Conservation (phyloP, 2,797 vertebrate genomes). For the Oryzias dopingdopingensis region DNA sequence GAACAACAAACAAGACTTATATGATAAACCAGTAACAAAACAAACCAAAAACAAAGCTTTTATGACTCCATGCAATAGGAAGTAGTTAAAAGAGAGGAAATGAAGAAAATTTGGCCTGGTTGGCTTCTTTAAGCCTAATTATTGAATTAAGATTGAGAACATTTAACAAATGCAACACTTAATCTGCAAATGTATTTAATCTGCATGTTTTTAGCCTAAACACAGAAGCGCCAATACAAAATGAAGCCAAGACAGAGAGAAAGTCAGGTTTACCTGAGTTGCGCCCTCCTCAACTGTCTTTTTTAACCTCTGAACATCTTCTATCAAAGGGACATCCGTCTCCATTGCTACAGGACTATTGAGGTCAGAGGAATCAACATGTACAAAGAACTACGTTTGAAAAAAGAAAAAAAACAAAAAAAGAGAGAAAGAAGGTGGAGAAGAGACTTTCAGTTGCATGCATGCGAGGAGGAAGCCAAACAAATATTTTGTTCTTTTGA, state of each 20-base stretch:
- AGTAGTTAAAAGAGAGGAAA: too few relatives aligned
- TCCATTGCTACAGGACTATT: conserved; percentile 95
- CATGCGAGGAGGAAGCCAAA: conserved; percentile 62
- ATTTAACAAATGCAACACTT: too few relatives aligned
- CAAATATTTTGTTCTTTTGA: conserved; percentile 3
- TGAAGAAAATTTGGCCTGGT: too few relatives aligned
- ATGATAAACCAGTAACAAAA: too few relatives aligned
- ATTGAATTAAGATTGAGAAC: too few relatives aligned
- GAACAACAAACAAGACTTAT: too few relatives aligned
- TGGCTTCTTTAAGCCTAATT: too few relatives aligned
- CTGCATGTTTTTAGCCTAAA: too few relatives aligned
- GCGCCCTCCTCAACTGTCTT: conserved; percentile 91
- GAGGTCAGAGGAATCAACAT: conserved; percentile 87
- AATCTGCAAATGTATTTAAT: too few relatives aligned
- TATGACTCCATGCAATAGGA: too few relatives aligned
- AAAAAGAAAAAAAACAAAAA: conserved; percentile 65
- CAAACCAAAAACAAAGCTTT: too few relatives aligned
- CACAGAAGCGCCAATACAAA: conserved; percentile 1
- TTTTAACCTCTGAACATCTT: conserved; percentile 96
- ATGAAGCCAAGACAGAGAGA: conserved; percentile 54
- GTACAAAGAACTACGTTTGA: conserved; percentile 85
- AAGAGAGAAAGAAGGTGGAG: conserved; percentile 51
- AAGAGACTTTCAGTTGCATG: conserved; percentile 71
- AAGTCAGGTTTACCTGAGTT: conserved; percentile 87
- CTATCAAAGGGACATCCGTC: conserved; percentile 92